Conservation (phyloP, 1,140 invertebrate species). For the Temnothorax longispinosus region DNA sequence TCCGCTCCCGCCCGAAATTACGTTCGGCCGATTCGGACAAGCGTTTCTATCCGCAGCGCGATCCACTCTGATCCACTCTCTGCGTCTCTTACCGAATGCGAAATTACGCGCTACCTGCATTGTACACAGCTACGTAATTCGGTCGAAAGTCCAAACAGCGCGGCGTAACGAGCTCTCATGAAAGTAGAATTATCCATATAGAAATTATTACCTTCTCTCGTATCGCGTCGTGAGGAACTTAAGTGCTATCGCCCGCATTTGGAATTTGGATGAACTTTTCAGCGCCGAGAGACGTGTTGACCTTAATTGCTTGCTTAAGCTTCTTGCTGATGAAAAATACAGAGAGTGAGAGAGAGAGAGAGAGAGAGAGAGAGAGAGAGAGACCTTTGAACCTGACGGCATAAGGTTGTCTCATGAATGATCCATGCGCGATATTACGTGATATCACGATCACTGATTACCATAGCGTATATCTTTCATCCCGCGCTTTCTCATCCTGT, state of each 20-base stretch:
- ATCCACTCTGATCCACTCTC: not conserved
- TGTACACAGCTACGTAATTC: not conserved
- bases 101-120: not conserved
- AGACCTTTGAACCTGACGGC: not conserved
- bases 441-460: constrained; percentile 8
- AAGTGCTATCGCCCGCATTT: constrained; percentile 4
- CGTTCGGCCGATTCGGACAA: not conserved
- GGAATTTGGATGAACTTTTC: constrained; percentile 27
- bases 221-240: not conserved
- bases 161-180: not conserved
- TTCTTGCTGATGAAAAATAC: constrained; percentile 22
- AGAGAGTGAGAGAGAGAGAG: not conserved
- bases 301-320: constrained; percentile 19
- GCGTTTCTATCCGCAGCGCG: not conserved
- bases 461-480: not conserved
- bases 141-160: too few relatives aligned
- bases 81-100: not conserved
- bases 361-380: not conserved
- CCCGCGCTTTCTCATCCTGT: not conserved
- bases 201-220: constrained; percentile 6
- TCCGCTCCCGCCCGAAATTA: not conserved
- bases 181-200: not conserved
- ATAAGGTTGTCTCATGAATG: constrained; percentile 34
- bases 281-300: not conserved
- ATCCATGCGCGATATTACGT: constrained; percentile 17